These are phyloP conservation scores for Antechinus stuartii DNA, from an alignment of 2,113 vertebrate genomes.

Conservation along the genomic window DNA sequence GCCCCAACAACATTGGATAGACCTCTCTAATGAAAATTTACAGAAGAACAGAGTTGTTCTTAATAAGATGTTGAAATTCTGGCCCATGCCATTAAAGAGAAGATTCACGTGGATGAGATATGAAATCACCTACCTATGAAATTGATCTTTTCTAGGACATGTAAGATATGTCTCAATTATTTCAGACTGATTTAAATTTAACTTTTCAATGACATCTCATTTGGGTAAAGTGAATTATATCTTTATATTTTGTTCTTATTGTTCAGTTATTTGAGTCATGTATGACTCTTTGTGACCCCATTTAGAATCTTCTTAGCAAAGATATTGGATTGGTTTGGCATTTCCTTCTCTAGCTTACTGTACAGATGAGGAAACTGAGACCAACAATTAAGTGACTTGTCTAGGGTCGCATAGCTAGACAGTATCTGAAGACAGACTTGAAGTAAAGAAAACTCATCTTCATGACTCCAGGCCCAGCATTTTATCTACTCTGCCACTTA, in stretches of 20 bases:
- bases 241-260: neutral
- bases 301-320: neutral
- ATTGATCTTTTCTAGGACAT: neutral
- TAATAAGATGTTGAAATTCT: neutral
- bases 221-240: neutral
- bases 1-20: neutral
- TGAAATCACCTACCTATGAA: neutral
- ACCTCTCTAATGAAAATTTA: neutral
- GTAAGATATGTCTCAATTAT: neutral
- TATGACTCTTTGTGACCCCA: neutral
- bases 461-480: neutral
- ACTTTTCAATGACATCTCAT: neutral
- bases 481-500: neutral
- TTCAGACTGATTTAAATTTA: neutral
- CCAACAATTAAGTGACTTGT: neutral
- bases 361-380: neutral
- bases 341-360: neutral
- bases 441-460: neutral
- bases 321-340: neutral
- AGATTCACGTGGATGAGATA: neutral
- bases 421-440: neutral
- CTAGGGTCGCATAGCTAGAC: neutral
- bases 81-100: neutral
- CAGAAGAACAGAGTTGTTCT: neutral
- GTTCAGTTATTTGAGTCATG: neutral